A percentile compares a stretch with the other conserved stretches of the same genome.
Conservation (phyloP, 2,888 invertebrate species). For the Coremacera marginata region DNA sequence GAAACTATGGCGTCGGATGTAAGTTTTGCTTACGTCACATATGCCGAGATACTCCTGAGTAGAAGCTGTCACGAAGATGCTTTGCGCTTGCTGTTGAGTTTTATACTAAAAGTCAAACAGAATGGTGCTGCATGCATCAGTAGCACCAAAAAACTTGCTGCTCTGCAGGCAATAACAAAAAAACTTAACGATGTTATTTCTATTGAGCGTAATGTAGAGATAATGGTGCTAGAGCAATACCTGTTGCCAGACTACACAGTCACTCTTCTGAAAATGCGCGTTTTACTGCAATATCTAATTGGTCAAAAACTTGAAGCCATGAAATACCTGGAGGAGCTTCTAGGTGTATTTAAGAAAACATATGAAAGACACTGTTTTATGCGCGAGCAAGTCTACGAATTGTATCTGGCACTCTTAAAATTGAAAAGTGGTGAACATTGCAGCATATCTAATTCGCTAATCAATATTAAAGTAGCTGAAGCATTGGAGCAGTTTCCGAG, state of each 20-base stretch:
- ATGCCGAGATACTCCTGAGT: conserved; percentile 58
- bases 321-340: conserved; percentile 51
- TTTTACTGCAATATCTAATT: conserved; percentile 54
- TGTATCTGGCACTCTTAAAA: conserved; percentile 61
- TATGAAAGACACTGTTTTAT: conserved; percentile 55
- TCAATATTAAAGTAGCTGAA: conserved; percentile 66
- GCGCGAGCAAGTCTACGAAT: conserved; percentile 70
- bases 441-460: conserved; percentile 64
- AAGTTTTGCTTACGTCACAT: conserved; percentile 56
- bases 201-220: conserved; percentile 53
- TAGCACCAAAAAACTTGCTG: conserved; percentile 51
- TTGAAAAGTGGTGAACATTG: conserved; percentile 55
- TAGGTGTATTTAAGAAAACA: conserved; percentile 51
- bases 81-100: conserved; percentile 54
- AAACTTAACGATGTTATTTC: conserved; percentile 49
- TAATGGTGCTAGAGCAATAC: conserved; percentile 62
- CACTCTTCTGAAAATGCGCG: conserved; percentile 56
- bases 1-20: conserved; percentile 53
- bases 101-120: conserved; percentile 43
- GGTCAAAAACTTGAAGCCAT: conserved; percentile 54
- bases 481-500: conserved; percentile 72
- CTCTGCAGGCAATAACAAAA: conserved; percentile 50
- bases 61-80: conserved; percentile 51
- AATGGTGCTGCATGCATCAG: conserved; percentile 36
- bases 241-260: conserved; percentile 60